Conservation (phyloP, 2,113 vertebrate genomes). For the Sinosuthora webbiana region DNA sequence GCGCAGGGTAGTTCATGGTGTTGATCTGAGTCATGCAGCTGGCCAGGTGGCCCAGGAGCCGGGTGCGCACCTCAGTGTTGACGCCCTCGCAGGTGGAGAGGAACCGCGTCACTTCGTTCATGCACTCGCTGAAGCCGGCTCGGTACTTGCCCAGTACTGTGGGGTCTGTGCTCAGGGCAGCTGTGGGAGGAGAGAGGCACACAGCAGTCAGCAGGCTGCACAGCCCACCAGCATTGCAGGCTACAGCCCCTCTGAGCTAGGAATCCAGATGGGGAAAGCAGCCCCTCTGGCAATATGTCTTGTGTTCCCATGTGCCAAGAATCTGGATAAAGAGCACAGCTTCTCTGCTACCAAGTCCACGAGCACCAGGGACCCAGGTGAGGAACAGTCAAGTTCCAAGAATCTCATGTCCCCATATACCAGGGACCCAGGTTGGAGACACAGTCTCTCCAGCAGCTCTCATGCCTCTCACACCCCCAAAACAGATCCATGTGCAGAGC, state of each 20-base stretch:
- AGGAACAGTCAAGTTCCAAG: background rate
- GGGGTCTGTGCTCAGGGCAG: slow-evolving; percentile 91
- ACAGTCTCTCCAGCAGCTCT: background rate
- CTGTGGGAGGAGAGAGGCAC: slow-evolving; percentile 64
- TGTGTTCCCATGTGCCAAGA: background rate
- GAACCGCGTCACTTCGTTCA: slow-evolving; percentile 97
- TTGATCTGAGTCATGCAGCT: slow-evolving; percentile 99
- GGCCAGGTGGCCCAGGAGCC: slow-evolving; percentile 93
- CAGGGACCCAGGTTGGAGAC: background rate
- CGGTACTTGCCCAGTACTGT: slow-evolving; percentile 95
- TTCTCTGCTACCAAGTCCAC: background rate
- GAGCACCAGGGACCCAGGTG: background rate
- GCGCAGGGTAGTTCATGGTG: slow-evolving; percentile 91
- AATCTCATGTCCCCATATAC: background rate
- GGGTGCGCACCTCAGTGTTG: slow-evolving; percentile 94
- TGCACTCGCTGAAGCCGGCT: slow-evolving; percentile 97
- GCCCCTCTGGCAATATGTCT: fast-evolving
- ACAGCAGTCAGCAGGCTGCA: background rate
- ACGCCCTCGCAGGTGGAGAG: slow-evolving; percentile 98
- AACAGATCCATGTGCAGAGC: background rate
- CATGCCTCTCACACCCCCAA: background rate
- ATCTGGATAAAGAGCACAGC: fast-evolving
- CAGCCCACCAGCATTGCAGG: background rate
- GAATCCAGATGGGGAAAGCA: background rate
- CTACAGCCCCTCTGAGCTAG: background rate